Evolutionary conservation across 92 coral and sea anemone species (phyloP).

Genomic region (Palythoa caribaeorum): DNA sequence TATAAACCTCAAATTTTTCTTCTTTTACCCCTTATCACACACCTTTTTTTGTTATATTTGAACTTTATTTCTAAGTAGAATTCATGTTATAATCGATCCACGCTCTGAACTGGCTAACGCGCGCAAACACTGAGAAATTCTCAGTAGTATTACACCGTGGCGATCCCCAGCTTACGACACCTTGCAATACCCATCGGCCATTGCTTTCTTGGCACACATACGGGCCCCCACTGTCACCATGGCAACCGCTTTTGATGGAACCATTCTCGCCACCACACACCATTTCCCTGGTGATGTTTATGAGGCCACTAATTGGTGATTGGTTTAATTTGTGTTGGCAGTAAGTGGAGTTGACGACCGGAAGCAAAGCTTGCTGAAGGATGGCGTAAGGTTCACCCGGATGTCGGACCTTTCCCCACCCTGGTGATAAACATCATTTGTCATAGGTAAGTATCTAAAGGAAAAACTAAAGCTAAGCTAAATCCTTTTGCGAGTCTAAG

Average conservation of each 20-base stretch:
- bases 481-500: no score
- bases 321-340: constrained; percentile 47
- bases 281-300: constrained; percentile 62
- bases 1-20: background rate
- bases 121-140: constrained; percentile 63
- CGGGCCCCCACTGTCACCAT: constrained; percentile 88
- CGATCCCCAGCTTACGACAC: constrained; percentile 73
- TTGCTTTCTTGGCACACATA: constrained; percentile 62
- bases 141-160: constrained; percentile 40
- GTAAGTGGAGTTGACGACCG: constrained; percentile 39
- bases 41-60: background rate
- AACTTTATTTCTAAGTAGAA: background rate
- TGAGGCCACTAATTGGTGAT: constrained; percentile 24
- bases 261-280: constrained; percentile 77
- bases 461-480: no score
- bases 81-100: constrained; percentile 43
- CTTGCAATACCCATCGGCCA: constrained; percentile 46
- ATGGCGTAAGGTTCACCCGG: constrained; percentile 31
- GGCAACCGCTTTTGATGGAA: constrained; percentile 74
- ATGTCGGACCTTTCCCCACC: constrained; percentile 62
- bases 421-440: constrained; percentile 5
- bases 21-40: background rate
- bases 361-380: constrained; percentile 50
- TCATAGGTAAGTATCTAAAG: no score
- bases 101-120: constrained; percentile 58